A percentile compares a stretch with the other conserved stretches of the same genome.
Conservation (phyloP, 2,888 invertebrate species). For the Oasisia sp. region DNA sequence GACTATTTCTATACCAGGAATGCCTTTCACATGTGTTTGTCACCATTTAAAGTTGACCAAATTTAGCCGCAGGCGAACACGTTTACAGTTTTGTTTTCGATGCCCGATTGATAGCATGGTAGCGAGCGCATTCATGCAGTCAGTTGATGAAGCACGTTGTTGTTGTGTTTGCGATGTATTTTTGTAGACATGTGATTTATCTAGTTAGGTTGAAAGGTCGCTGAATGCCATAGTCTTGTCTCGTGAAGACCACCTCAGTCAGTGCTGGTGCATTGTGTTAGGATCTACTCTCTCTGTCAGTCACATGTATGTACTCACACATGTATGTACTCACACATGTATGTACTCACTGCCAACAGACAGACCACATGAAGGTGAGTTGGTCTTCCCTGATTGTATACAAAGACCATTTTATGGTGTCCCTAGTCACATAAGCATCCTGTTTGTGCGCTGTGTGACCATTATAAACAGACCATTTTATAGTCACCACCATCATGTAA, state of each 20-base stretch:
- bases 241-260: background rate
- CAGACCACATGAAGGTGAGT: background rate
- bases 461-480: no score
- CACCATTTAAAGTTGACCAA: background rate
- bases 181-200: background rate
- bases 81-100: background rate
- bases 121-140: background rate
- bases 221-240: background rate
- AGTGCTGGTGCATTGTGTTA: background rate
- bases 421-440: no score
- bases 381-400: background rate
- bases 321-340: background rate
- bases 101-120: background rate
- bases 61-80: background rate
- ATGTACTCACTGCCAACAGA: background rate
- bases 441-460: no score
- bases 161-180: constrained; percentile 10
- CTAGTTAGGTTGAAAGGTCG: background rate
- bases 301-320: background rate
- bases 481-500: no score
- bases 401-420: no score
- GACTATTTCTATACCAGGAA: background rate
- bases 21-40: background rate
- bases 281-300: background rate
- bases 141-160: background rate